Evolutionary conservation across 1,140 invertebrate genomes (phyloP), one percentile per base, ranked within the genome.

Genomic region (Cotesia vestalis): DNA sequence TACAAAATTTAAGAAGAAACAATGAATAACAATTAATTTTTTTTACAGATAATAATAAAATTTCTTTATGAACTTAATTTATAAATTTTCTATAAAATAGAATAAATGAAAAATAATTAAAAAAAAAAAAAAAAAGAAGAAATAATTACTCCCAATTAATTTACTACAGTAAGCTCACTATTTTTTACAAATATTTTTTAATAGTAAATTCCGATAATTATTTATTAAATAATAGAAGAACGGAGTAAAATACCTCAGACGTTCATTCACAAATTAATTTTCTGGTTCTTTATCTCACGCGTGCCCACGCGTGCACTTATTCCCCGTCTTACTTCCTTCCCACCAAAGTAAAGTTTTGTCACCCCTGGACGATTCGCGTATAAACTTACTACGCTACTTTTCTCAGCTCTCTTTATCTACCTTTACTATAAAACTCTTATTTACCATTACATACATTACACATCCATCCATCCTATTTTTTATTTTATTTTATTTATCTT

Each of bases 301-400:
- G 34, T 20, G 60, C 9, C 60, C 62, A 64, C 62, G 62, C 34
- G 36, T 64, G 62, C 34, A 64, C 20, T 6, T 20, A 34, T 64
- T 64, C 40, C 62, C 62, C 62, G 17, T 64, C 38, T 46, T n/a
- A 36, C 62, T 64, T 36, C 36, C 34, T 64, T 46, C 17, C 38
- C 17, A 6, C 2, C 17, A 4, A 35, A 12, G 8, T 62, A 20
- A 4, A 46, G 12, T 38, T 40, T 36, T 64, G 62, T 64, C 62
- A 64, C n/a, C 62, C 62, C 62, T 64, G 35, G 62, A 40, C 62
- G 36, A 64, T 64, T 64, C 62, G 40, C 5, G 6, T 46, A 46
- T 46, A 6, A 6, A 11, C 11, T 46, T 46, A 9, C 6, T 46
- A 46, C 11, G 11, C 40, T 9, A 46, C 11, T 11, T 46, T 11